phyloP scores from a whole-genome alignment of 92 coral and sea anemone genomes.

The Heliopora coerulea region DNA sequence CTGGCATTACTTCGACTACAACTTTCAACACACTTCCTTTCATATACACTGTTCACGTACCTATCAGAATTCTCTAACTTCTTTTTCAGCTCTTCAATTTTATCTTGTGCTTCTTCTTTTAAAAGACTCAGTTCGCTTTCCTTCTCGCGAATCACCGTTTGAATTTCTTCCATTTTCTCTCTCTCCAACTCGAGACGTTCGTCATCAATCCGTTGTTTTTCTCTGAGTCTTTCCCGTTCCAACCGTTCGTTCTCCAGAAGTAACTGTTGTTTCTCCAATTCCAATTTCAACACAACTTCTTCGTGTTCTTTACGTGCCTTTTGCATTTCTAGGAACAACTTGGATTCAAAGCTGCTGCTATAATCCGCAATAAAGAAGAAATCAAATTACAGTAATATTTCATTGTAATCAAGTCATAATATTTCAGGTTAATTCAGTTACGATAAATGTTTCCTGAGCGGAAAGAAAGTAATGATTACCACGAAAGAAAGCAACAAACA shows the following conservation, averaged over 20 bases:
- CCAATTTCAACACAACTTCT: constrained; percentile 60
- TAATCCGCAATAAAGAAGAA: too few species aligned
- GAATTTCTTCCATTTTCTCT: constrained; percentile 90
- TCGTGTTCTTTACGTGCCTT: constrained; percentile 57
- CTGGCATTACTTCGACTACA: too few species aligned
- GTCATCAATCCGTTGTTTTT: constrained; percentile 71
- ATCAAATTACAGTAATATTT: not conserved
- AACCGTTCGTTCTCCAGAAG: constrained; percentile 79
- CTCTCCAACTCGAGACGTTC: constrained; percentile 79
- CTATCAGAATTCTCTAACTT: constrained; percentile 90
- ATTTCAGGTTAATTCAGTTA: too few species aligned
- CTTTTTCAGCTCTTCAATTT: constrained; percentile 86
- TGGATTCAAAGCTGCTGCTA: constrained; percentile 2
- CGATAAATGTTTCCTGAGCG: too few species aligned
- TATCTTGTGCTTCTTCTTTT: constrained; percentile 89
- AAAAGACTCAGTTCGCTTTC: constrained; percentile 80
- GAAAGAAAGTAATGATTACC: too few species aligned
- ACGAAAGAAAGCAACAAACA: too few species aligned
- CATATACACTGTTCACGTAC: too few species aligned
- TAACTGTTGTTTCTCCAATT: constrained; percentile 68
- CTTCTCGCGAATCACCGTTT: constrained; percentile 75
- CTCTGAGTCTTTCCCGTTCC: constrained; percentile 73
- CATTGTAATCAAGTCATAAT: too few species aligned
- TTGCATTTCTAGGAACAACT: constrained; percentile 26
- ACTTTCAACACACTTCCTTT: too few species aligned